A percentile compares a stretch with the other conserved stretches of the same genome.
Evolutionary conservation across 2,113 vertebrate species (phyloP).

Genomic region (Ochotona curzoniae): DNA sequence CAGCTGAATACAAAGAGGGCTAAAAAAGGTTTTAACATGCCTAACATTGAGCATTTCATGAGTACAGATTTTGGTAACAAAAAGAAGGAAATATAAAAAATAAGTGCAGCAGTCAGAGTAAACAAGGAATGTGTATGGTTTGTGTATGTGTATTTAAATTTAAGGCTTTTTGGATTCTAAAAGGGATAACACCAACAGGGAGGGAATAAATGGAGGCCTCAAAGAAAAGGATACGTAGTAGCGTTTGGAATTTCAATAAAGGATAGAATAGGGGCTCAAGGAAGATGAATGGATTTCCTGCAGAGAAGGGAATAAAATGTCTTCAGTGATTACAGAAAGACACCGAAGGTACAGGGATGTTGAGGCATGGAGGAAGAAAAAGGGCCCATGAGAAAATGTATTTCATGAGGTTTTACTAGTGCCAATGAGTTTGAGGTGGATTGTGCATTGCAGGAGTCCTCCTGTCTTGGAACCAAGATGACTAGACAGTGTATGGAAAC

Average conservation of each 20-base stretch:
- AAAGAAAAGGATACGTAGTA: neutral
- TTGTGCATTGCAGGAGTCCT: neutral
- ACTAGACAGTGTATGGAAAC: neutral
- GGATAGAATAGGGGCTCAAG: neutral
- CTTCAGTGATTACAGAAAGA: neutral
- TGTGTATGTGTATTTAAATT: neutral
- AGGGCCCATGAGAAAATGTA: neutral
- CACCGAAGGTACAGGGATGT: neutral
- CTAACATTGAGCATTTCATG: neutral
- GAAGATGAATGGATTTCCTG: neutral
- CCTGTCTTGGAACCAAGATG: neutral
- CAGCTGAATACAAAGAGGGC: too few species aligned
- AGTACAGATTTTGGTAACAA: neutral
- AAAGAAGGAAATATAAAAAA: neutral
- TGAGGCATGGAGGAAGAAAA: neutral
- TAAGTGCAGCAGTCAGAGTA: neutral
- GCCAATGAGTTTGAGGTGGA: neutral
- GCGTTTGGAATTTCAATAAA: neutral
- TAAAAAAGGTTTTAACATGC: neutral
- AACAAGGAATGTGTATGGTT: neutral
- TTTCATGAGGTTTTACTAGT: neutral
- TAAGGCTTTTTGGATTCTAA: neutral
- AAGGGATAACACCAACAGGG: neutral
- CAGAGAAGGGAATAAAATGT: neutral
- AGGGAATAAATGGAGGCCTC: neutral